Conservation (phyloP, 2,888 invertebrate species). For the Dasysyrphus tricinctus region DNA sequence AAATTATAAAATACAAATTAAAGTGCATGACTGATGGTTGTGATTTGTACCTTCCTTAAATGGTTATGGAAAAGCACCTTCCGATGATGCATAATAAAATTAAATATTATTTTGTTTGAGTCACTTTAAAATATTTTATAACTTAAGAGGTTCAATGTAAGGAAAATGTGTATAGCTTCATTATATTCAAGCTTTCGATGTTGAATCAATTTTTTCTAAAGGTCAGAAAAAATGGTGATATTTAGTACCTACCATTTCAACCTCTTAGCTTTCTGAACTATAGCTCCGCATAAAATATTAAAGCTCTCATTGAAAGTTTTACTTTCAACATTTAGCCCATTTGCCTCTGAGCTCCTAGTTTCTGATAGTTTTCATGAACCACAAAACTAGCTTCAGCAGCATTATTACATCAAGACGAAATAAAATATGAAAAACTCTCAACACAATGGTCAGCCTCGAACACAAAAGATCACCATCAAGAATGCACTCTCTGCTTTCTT, state of each 20-base stretch:
- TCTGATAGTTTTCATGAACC: constrained; percentile 6
- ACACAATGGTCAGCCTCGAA: constrained; percentile 26
- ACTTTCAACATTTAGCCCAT: background rate
- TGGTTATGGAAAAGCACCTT: too few relatives aligned
- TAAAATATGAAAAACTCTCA: constrained; percentile 1
- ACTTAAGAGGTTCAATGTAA: too few relatives aligned
- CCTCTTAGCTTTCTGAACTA: background rate
- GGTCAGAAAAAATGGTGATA: background rate
- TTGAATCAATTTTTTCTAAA: background rate
- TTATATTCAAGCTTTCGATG: too few relatives aligned
- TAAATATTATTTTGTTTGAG: too few relatives aligned
- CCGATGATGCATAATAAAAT: too few relatives aligned
- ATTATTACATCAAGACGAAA: constrained; percentile 4
- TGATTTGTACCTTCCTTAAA: too few relatives aligned
- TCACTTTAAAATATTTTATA: too few relatives aligned
- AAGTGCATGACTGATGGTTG: background rate
- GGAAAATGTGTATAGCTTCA: too few relatives aligned
- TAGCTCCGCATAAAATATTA: background rate
- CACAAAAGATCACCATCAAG: constrained; percentile 13
- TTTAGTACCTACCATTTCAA: background rate
- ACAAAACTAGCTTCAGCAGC: constrained; percentile 17
- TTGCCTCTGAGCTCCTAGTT: background rate
- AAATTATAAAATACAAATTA: background rate
- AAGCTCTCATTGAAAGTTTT: background rate
- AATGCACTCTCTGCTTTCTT: constrained; percentile 49